These are phyloP conservation scores for Poeciliopsis infans DNA, from an alignment of 2,797 vertebrate species.

Conservation along the genomic window DNA sequence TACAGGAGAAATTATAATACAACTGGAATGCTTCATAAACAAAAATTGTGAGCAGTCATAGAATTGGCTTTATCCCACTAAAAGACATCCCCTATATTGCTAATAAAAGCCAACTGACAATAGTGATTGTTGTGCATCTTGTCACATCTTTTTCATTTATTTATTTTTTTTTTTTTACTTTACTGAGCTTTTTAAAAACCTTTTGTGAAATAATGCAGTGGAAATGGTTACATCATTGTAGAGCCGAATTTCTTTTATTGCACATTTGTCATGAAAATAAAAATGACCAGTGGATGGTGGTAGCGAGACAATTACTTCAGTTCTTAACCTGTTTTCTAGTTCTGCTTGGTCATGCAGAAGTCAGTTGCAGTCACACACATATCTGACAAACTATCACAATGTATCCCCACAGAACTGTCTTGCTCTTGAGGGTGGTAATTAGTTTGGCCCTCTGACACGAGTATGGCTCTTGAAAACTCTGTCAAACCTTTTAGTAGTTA, in stretches of 20 bases:
- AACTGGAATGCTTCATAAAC: too few species aligned
- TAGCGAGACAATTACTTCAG: background rate
- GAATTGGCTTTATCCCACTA: too few species aligned
- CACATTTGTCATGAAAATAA: background rate
- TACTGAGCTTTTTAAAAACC: background rate
- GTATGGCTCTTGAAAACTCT: conserved; percentile 72
- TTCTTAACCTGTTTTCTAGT: background rate
- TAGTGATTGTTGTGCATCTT: background rate
- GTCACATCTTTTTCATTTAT: background rate
- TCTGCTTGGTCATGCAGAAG: conserved; percentile 51
- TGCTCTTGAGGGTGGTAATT: conserved; percentile 75
- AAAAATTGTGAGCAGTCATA: background rate
- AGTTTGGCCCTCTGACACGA: conserved; percentile 76
- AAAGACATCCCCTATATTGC: too few species aligned
- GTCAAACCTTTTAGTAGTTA: conserved; percentile 72
- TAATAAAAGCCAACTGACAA: too few species aligned
- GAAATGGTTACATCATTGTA: too few species aligned
- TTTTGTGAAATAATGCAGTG: background rate
- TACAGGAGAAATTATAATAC: too few species aligned
- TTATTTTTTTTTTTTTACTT: background rate
- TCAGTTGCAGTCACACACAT: conserved; percentile 49
- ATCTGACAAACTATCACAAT: conserved; percentile 74
- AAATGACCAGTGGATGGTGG: background rate
- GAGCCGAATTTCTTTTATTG: background rate
- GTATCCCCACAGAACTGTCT: conserved; percentile 59